Evolutionary conservation across 2,888 invertebrate genomes (phyloP).

Genomic region (Amiota communis): DNA sequence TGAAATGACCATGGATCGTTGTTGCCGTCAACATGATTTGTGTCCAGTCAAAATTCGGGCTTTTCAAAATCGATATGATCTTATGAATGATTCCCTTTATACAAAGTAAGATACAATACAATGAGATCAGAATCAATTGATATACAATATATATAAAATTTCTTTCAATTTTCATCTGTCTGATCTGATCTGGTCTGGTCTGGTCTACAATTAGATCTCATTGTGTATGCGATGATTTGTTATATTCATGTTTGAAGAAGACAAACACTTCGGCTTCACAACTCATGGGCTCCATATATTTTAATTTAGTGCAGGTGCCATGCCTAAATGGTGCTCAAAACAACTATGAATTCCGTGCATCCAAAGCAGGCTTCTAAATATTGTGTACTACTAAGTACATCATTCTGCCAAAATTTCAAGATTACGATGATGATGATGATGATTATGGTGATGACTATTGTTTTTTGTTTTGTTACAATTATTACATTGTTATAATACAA

Average conservation of each 20-base stretch:
- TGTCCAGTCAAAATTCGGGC: constrained; percentile 86
- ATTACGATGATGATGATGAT: too few relatives aligned
- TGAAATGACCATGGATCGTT: constrained; percentile 81
- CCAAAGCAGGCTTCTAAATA: constrained; percentile 69
- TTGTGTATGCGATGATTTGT: constrained; percentile 88
- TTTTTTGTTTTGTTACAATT: not conserved
- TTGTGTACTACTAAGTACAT: too few relatives aligned
- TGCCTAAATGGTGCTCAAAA: constrained; percentile 63
- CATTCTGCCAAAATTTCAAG: not conserved
- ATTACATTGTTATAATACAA: too few relatives aligned
- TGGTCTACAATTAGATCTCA: too few relatives aligned
- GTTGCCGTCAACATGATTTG: constrained; percentile 92
- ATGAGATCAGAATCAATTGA: not conserved
- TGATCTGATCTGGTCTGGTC: too few relatives aligned
- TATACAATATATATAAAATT: too few relatives aligned
- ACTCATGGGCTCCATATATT: constrained; percentile 87
- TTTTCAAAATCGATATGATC: constrained; percentile 79
- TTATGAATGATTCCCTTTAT: constrained; percentile 87
- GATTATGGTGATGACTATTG: not conserved
- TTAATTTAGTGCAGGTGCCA: constrained; percentile 82
- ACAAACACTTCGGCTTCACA: constrained; percentile 82
- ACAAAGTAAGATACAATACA: constrained; percentile 78
- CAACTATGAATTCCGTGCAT: constrained; percentile 67
- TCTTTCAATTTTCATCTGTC: constrained; percentile 27
- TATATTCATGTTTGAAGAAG: constrained; percentile 86